A percentile compares a stretch with the other conserved stretches of the same genome.
Conservation (phyloP, 2,113 vertebrate species). For the Nothobranchius furzeri region DNA sequence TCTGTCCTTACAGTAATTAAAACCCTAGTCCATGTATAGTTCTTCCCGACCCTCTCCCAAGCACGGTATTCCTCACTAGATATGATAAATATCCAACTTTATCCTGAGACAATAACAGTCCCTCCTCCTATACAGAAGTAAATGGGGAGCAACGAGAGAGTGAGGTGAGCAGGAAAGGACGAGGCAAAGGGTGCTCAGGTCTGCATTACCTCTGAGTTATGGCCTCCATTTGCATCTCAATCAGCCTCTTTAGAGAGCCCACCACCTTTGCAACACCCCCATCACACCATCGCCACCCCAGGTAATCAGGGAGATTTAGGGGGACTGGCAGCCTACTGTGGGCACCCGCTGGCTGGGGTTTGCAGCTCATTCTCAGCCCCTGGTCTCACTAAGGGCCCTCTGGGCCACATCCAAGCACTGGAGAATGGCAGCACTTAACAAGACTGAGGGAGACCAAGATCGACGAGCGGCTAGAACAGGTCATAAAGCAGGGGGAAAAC, state of each 20-base stretch:
- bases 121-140: slow-evolving; percentile 65
- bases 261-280: slow-evolving; percentile 83
- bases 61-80: slow-evolving; percentile 17
- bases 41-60: neutral
- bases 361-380: slow-evolving; percentile 72
- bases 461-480: slow-evolving; percentile 67
- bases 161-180: slow-evolving; percentile 66
- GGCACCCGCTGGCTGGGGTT: slow-evolving; percentile 70
- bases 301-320: slow-evolving; percentile 85
- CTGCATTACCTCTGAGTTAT: slow-evolving; percentile 97
- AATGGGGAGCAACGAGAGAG: slow-evolving; percentile 77
- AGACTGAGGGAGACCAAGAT: slow-evolving; percentile 69
- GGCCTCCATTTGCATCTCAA: slow-evolving; percentile 95
- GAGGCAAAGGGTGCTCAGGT: slow-evolving; percentile 77
- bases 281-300: slow-evolving; percentile 72
- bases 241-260: slow-evolving; percentile 89
- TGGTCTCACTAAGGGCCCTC: slow-evolving; percentile 79
- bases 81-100: slow-evolving; percentile 73
- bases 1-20: slow-evolving; percentile 7
- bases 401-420: slow-evolving; percentile 78
- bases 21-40: neutral
- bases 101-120: slow-evolving; percentile 74
- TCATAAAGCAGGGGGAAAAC: slow-evolving; percentile 72
- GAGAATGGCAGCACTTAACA: slow-evolving; percentile 80
- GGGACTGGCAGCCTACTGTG: slow-evolving; percentile 63